Evolutionary conservation across 2,888 invertebrate genomes (phyloP), one percentile per base, ranked within the genome.

Genomic region (Drosophila antonietae): DNA sequence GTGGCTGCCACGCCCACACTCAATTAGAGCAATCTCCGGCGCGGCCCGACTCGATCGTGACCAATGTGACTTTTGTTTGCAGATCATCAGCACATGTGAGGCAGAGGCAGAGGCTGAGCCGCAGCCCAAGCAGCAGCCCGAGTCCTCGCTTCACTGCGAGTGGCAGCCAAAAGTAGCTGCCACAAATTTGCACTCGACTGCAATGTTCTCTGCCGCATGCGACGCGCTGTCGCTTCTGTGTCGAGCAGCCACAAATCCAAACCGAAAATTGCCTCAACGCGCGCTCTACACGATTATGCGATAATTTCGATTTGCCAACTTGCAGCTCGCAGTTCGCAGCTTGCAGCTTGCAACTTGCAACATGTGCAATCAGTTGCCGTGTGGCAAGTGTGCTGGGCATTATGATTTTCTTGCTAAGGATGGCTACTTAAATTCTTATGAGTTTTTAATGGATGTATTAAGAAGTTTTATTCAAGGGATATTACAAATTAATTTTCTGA

Each of bases 111-210:
- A 43, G 14, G 14, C 9, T 1, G 67, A 14, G 20, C n/a, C n/a
- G n/a, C n/a, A n/a, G n/a, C n/a, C n/a, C n/a, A 14, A 39, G 15
- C 37, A 1, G 39, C 6, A 15, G 44, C 2, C 20, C 41, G 58
- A 20, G 20, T 15, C 35, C 28, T 68, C 53, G 35, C 67, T 33
- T 12, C 37, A 33, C 39, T 7, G 7, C 20, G 46, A 66, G 55
- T 52, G 64, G 61, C 68, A 47, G 68, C 53, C 55, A 59, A 67
- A 63, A 20, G 85, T 66, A 68, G 85, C 68, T 72, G 78, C 83
- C 69, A 71, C 87, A 86, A 83, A 88, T 83, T 88, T 86, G 89
- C 89, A 78, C 84, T 88, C 68, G 68, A 66, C 51, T 47, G 68
- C 64, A 68, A 77, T 66, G 83, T 87, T 81, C 84, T 74, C 65